phyloP scores from a whole-genome alignment of 2,888 invertebrate genomes.

The Sthenelais limicola region DNA sequence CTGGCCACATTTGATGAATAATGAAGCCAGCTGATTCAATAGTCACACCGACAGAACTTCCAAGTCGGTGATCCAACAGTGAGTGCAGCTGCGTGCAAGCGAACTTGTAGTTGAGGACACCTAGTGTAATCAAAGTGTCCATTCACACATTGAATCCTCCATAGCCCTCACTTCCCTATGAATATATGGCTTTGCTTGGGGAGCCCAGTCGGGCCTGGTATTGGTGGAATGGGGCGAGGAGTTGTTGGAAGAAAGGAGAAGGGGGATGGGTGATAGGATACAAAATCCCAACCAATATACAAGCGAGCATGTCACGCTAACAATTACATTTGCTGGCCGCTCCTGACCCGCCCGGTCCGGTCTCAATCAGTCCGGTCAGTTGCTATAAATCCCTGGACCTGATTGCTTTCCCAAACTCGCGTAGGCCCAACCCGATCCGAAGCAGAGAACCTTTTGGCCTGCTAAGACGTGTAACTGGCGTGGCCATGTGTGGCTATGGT shows the following conservation, averaged over 20 bases:
- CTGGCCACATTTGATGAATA: conserved; percentile 27
- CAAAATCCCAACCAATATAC: neutral
- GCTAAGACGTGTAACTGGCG: too few species aligned
- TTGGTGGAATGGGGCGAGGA: too few species aligned
- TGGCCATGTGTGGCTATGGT: too few species aligned
- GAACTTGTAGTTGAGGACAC: neutral
- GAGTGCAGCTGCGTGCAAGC: neutral
- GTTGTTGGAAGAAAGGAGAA: too few species aligned
- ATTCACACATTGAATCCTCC: conserved; percentile 4
- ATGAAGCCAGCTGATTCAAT: conserved; percentile 31
- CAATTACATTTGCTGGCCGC: conserved; percentile 20
- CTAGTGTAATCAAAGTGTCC: conserved; percentile 19
- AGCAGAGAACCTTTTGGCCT: too few species aligned
- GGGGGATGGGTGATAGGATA: neutral
- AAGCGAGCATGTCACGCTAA: conserved; percentile 9
- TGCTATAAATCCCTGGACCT: conserved; percentile 15
- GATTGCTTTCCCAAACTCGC: conserved; percentile 22
- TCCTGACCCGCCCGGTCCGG: neutral
- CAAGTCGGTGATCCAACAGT: neutral
- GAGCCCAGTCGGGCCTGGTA: too few species aligned
- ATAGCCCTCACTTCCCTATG: neutral
- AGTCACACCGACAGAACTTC: conserved; percentile 13
- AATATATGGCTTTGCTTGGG: conserved; percentile 26
- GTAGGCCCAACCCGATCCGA: conserved; percentile 1
- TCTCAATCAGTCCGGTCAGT: conserved; percentile 30